These are phyloP conservation scores for Sylvilagus bachmani DNA, from an alignment of 2,113 vertebrate genomes.

Conservation along the genomic window DNA sequence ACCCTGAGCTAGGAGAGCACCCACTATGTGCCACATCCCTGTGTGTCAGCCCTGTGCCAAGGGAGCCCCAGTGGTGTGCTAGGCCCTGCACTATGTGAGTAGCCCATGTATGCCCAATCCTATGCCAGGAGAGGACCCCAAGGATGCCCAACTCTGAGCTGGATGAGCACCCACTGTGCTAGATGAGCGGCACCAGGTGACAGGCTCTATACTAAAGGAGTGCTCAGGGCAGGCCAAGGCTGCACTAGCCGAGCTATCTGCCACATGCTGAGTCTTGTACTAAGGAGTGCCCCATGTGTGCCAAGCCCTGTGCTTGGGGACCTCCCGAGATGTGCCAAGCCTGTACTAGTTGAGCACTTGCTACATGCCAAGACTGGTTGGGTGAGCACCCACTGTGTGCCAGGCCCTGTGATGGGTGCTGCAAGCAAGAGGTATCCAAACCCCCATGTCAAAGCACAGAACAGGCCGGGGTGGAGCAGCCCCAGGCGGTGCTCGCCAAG, in stretches of 20 bases:
- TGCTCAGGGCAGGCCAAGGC: background rate
- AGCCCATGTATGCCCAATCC: background rate
- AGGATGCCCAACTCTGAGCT: background rate
- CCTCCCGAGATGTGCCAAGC: background rate
- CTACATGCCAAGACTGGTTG: constrained; percentile 31
- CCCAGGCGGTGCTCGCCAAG: background rate
- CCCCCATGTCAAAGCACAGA: background rate
- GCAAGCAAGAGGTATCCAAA: constrained; percentile 26
- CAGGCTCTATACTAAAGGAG: background rate
- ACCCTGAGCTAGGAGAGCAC: background rate
- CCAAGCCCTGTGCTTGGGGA: constrained; percentile 24
- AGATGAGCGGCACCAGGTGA: background rate
- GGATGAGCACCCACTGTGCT: background rate
- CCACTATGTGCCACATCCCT: too few relatives aligned
- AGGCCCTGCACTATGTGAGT: background rate
- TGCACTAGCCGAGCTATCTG: background rate
- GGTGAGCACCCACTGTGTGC: constrained; percentile 49
- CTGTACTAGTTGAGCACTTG: constrained; percentile 37
- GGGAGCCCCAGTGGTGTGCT: background rate
- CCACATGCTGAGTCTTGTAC: constrained; percentile 41
- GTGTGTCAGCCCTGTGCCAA: background rate
- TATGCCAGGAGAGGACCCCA: background rate
- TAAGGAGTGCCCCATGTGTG: background rate
- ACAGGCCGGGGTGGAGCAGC: constrained; percentile 44
- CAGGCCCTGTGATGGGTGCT: constrained; percentile 10